Percentiles rank a stretch among this genome's conserved stretches.
Conservation (phyloP, 1,140 invertebrate genomes). For the Neomicropteryx cornuta region DNA sequence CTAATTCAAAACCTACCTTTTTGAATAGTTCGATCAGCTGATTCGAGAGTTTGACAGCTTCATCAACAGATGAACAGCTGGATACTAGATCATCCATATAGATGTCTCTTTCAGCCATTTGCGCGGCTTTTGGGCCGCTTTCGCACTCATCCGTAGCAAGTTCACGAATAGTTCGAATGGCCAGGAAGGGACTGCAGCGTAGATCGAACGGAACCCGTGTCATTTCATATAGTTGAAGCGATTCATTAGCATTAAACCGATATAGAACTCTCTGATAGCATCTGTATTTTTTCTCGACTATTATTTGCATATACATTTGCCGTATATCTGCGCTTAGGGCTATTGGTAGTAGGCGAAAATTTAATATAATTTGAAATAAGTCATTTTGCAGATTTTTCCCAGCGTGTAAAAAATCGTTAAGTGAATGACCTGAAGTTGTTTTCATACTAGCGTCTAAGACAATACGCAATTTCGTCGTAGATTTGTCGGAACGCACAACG, state of each 20-base stretch:
- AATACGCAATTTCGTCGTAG: background rate
- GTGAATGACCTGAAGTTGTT: conserved; percentile 1
- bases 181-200: conserved; percentile 13
- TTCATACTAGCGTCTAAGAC: background rate
- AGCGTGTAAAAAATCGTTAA: background rate
- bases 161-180: conserved; percentile 17
- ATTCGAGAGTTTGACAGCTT: conserved; percentile 12
- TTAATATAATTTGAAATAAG: background rate
- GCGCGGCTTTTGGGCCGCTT: conserved; percentile 10
- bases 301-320: background rate
- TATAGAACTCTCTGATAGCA: background rate
- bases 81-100: conserved; percentile 27
- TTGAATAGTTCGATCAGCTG: conserved; percentile 11
- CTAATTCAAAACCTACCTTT: conserved; percentile 15
- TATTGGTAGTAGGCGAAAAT: background rate
- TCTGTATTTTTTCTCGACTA: background rate
- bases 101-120: conserved; percentile 15
- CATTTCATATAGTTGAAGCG: background rate
- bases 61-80: conserved; percentile 17
- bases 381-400: background rate
- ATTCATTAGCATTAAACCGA: background rate
- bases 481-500: background rate
- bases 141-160: conserved; percentile 14
- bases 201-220: background rate
- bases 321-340: background rate